A percentile compares a stretch with the other conserved stretches of the same genome.
Conservation (phyloP, 2,888 invertebrate genomes). For the Drosophila maculinotata region DNA sequence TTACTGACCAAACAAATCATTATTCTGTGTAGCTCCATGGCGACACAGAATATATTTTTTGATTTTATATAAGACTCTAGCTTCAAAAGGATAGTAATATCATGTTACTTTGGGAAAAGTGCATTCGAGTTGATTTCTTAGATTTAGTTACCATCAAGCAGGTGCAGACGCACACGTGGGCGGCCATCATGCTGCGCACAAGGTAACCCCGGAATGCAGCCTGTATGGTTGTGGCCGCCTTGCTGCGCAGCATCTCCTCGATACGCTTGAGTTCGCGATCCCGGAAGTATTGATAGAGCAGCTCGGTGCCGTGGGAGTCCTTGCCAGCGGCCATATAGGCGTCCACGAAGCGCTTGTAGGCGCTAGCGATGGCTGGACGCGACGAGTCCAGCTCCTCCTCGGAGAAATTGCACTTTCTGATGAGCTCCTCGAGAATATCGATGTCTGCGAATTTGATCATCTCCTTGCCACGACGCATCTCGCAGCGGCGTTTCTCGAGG, state of each 20-base stretch:
- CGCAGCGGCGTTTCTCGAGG: constrained; percentile 73
- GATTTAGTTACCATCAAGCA: constrained; percentile 50
- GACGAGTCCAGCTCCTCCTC: constrained; percentile 77
- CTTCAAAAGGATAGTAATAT: too few species aligned
- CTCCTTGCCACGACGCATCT: constrained; percentile 64
- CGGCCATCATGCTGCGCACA: constrained; percentile 51
- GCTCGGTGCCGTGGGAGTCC: constrained; percentile 77
- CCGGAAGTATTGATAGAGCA: constrained; percentile 78
- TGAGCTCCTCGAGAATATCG: constrained; percentile 81
- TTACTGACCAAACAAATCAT: too few species aligned
- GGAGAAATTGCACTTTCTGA: constrained; percentile 79
- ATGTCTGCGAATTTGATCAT: constrained; percentile 72
- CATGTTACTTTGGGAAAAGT: too few species aligned
- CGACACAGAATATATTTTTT: too few species aligned
- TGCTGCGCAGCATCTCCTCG: constrained; percentile 41
- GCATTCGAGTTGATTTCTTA: too few species aligned
- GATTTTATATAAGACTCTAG: too few species aligned
- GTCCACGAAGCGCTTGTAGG: constrained; percentile 81
- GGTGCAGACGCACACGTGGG: constrained; percentile 57
- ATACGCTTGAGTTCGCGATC: constrained; percentile 74
- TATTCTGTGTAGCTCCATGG: too few species aligned
- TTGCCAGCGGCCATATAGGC: constrained; percentile 80
- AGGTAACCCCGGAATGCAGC: constrained; percentile 65
- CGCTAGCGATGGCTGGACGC: constrained; percentile 79
- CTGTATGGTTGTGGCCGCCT: constrained; percentile 79